Evolutionary conservation across 2,888 invertebrate species (phyloP).

Genomic region (Cataglyphis cursor): DNA sequence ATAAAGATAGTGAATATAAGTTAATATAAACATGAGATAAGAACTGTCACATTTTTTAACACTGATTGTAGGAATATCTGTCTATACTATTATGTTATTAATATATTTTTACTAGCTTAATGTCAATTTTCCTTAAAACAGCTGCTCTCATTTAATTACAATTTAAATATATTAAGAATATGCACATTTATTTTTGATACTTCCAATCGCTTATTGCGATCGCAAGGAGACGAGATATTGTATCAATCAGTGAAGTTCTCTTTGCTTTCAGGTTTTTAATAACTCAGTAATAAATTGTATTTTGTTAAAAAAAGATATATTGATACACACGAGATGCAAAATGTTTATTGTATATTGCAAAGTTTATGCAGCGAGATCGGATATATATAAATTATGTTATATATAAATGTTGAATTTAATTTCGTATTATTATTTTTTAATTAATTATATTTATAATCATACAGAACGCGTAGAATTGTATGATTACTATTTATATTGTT

Average conservation of each 20-base stretch:
- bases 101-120: not conserved
- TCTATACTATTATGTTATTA: not conserved
- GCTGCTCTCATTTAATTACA: not conserved
- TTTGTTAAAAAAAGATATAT: not conserved
- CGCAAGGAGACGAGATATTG: not conserved
- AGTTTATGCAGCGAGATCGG: not conserved
- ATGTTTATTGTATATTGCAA: not conserved
- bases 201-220: not conserved
- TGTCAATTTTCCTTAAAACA: not conserved
- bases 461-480: not conserved
- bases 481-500: not conserved
- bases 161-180: not conserved
- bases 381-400: not conserved
- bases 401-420: not conserved
- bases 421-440: not conserved
- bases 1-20: not conserved
- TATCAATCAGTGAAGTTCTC: not conserved
- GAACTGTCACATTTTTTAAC: not conserved
- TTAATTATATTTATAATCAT: conserved; percentile 3
- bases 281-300: too few species aligned
- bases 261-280: not conserved
- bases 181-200: not conserved
- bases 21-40: not conserved
- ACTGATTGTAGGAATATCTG: not conserved
- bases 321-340: not conserved